A percentile compares a stretch with the other conserved stretches of the same genome.
Evolutionary conservation across 2,113 vertebrate genomes (phyloP).

Genomic region (Alectura lathami): DNA sequence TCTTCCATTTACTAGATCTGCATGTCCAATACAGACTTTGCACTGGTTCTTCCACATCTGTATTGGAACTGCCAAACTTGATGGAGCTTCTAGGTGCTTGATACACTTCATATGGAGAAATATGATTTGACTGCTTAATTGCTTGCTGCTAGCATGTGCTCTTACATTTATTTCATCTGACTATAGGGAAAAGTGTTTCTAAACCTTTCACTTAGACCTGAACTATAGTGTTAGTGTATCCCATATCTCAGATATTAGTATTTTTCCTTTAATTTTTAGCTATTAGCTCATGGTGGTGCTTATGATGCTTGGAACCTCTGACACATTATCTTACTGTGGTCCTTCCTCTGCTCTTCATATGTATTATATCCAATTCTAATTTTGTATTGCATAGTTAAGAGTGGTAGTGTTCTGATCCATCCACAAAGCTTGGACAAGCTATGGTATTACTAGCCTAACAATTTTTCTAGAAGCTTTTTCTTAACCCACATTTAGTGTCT

Average conservation of each 20-base stretch:
- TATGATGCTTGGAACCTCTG: neutral
- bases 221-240: neutral
- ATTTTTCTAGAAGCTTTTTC: neutral
- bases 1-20: neutral
- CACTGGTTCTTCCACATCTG: neutral
- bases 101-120: neutral
- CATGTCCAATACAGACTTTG: neutral
- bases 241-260: neutral
- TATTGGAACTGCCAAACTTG: neutral
- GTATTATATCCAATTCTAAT: neutral
- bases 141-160: neutral
- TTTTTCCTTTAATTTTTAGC: neutral
- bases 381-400: neutral
- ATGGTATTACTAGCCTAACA: neutral
- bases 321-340: neutral
- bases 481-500: neutral
- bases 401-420: neutral
- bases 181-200: neutral
- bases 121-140: neutral
- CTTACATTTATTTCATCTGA: neutral
- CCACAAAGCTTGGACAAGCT: neutral
- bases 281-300: neutral
- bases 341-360: neutral
- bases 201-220: neutral
- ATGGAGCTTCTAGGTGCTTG: neutral